Base-by-base conservation (phyloP, 2,113 vertebrate genomes). In the Microcebus murinus region DNA sequence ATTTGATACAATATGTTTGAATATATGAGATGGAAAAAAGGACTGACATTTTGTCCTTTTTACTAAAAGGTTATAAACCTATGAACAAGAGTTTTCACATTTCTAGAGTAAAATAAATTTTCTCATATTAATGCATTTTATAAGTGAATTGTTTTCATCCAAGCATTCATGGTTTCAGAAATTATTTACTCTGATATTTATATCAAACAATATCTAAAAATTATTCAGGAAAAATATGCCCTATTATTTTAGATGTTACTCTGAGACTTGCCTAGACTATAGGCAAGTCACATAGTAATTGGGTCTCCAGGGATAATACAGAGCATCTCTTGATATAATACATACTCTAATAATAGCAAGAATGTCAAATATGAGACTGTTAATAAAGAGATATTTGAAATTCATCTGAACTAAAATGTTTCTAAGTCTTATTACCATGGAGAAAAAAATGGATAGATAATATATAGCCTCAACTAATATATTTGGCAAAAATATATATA, bases 321-420 rank as follows among this genome's bases (percentile, higher is more conserved):
- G 73, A 95, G 21, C n/a, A 25, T 88, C 27, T 77, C 42, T 63
- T 95, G 20, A 68, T 92, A 80, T 76, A 86, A 92, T 45, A 63
- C 31, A 59, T 9, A 73, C 55, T 92, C 36, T 68, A 92, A 65
- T 83, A 91, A 89, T 29, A 89, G 42, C n/a, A 89, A 81, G 61
- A 61, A 73, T 86, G 45, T 77, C 88, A 96, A 68, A 76, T 36
- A 7, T 29, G 21, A 93, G 48, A 74, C 67, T 89, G 21, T 87
- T 68, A 74, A 86, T 73, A 93, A 96, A 48, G 10, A 23, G 83
- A 42, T 79, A 91, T 82, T 93, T 92, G 14, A 95, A 96, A 92
- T 61, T 13, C 39, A 11, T 81, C 34, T 81, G 27, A 95, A 94
- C 36, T 93, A 95, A 95, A 82, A 70, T 90, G 23, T 90, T 82